Evolutionary conservation across 37 sponge, comb jelly and placozoan genomes (phyloP).

Genomic region (Ianthella basta): DNA sequence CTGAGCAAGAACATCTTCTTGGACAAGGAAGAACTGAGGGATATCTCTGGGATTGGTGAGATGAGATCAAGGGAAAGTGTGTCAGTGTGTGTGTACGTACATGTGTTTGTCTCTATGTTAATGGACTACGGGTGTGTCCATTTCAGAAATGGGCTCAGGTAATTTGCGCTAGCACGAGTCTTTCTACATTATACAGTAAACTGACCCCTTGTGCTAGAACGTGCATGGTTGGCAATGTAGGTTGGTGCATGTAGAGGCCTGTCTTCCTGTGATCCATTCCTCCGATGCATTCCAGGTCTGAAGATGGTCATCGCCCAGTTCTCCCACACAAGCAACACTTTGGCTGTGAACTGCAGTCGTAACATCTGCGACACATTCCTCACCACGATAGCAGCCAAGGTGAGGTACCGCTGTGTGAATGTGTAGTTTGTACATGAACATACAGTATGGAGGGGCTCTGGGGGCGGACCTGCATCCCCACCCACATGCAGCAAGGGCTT

Average conservation of each 20-base stretch:
- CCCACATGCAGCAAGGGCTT: too few species aligned
- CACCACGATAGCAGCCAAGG: constrained; percentile 66
- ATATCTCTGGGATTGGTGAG: constrained; percentile 88
- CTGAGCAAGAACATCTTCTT: constrained; percentile 89
- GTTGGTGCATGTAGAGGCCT: too few species aligned
- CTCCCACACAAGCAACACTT: constrained; percentile 53
- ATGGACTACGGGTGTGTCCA: neutral
- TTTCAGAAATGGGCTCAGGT: too few species aligned
- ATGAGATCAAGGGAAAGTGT: neutral
- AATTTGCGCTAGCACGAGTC: neutral
- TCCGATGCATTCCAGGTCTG: constrained; percentile 56
- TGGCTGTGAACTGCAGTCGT: constrained; percentile 60
- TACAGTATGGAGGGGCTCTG: neutral
- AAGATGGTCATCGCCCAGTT: constrained; percentile 94
- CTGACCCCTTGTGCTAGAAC: neutral
- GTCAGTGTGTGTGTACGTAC: neutral
- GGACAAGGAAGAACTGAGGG: constrained; percentile 85
- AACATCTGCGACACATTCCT: constrained; percentile 76
- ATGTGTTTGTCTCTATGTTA: neutral
- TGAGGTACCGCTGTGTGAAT: constrained; percentile 30
- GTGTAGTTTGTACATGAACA: neutral
- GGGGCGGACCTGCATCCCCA: neutral
- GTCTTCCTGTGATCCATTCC: too few species aligned
- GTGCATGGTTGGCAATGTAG: neutral
- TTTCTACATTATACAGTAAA: neutral